These are phyloP conservation scores for Porites lutea DNA, from an alignment of 64 coral and sea anemone species.

Conservation along the genomic window DNA sequence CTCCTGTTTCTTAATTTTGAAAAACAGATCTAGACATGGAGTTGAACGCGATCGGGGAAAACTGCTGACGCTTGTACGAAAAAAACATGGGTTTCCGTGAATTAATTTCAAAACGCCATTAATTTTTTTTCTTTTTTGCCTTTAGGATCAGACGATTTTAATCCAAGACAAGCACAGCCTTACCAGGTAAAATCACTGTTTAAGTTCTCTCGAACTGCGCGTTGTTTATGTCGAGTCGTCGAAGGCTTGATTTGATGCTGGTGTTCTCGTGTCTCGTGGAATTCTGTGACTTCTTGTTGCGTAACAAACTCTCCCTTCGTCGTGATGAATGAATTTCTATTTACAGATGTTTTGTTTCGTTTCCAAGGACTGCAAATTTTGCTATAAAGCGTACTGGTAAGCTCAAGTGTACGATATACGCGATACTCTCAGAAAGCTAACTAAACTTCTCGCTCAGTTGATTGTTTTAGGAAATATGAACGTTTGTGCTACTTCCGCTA, in stretches of 20 bases:
- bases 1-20: slow-evolving; percentile 27
- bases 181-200: slow-evolving; percentile 7
- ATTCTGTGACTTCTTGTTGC: slow-evolving; percentile 35
- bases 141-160: slow-evolving; percentile 65
- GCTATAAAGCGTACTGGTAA: neutral
- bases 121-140: neutral
- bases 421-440: neutral
- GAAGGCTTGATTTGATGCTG: neutral
- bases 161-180: slow-evolving; percentile 20
- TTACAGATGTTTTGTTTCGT: slow-evolving; percentile 50
- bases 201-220: neutral
- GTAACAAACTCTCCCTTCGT: neutral
- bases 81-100: slow-evolving; percentile 23
- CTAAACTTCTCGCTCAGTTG: neutral
- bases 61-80: slow-evolving; percentile 44
- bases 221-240: slow-evolving; percentile 6
- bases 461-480: slow-evolving; percentile 18
- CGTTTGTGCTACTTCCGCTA: slow-evolving; percentile 30
- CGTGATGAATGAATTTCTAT: slow-evolving; percentile 36
- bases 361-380: slow-evolving; percentile 17
- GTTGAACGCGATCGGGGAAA: neutral
- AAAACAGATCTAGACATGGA: neutral
- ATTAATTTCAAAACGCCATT: neutral
- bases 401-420: neutral
- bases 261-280: slow-evolving; percentile 45